Conservation (phyloP, 2,797 vertebrate genomes). For the Thripadectes ignobilis region DNA sequence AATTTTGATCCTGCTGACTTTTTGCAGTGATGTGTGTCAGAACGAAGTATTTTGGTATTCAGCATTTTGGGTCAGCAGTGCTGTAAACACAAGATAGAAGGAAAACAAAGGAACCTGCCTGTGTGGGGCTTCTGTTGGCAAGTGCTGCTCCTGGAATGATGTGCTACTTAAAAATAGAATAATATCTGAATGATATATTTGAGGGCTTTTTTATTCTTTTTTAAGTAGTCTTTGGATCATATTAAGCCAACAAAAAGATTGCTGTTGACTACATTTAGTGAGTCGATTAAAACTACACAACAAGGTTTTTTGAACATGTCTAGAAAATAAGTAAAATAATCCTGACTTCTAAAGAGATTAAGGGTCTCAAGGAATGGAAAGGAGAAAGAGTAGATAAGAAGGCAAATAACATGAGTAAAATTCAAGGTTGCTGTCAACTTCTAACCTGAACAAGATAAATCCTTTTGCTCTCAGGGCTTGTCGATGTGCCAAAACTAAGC, state of each 20-base stretch:
- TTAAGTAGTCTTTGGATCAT: background rate
- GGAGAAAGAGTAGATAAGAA: background rate
- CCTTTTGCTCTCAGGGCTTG: background rate
- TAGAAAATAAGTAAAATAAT: background rate
- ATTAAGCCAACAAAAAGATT: background rate
- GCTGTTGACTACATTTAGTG: background rate
- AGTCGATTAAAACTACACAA: background rate
- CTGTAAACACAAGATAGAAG: background rate
- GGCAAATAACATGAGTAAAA: background rate
- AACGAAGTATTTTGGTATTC: background rate
- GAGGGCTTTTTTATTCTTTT: background rate
- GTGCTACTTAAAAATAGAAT: background rate
- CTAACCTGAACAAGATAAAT: background rate
- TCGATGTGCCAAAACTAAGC: background rate
- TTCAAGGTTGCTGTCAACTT: constrained; percentile 5
- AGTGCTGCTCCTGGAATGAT: background rate
- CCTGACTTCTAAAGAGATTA: background rate
- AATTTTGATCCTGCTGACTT: background rate
- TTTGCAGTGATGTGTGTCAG: fast-evolving
- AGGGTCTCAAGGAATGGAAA: background rate
- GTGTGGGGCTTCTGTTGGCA: background rate
- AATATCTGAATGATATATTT: background rate
- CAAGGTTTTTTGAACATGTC: background rate
- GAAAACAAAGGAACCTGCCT: background rate
- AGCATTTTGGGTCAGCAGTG: background rate